Evolutionary conservation across 2,113 vertebrate genomes (phyloP), one percentile per base, ranked within the genome.

Genomic region (Sturnira hondurensis): DNA sequence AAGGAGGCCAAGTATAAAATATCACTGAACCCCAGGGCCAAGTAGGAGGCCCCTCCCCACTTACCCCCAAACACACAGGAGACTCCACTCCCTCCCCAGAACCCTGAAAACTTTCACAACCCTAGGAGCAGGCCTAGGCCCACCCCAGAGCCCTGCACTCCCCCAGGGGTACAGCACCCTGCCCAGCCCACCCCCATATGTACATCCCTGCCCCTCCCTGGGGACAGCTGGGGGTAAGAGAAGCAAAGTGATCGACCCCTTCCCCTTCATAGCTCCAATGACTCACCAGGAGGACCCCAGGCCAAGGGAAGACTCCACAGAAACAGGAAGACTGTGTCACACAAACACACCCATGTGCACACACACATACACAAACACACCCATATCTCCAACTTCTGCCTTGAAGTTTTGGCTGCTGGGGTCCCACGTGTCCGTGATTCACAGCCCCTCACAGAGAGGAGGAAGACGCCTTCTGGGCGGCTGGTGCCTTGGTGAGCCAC

Each of bases 201-300:
- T 98, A 98, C 97, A 98, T 15, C 1, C 3, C 96, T 94, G 95
- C 65, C 95, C 97, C 78, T 36, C 50, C 3, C 88, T 73, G 0
- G 50, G 96, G 96, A 92, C 94, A 95, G 95, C 50, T 61, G 91
- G 88, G 97, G 96, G 92, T 61, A 96, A 89, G 95, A 94, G 87
- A 89, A 80, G 93, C 96, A 94, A 94, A 93, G 95, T 89, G 82
- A 81, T 41, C 10, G 11, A 94, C 93, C 95, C 97, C 90, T 96
- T 97, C 95, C 97, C 97, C 97, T 98, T 97, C 96, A 97, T 97
- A 97, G 97, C 93, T 97, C 92, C 95, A 96, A 83, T 90, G 90
- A 96, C 94, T 95, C 95, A 93, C 94, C 96, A 97, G 94, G 87
- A 93, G 61, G 94, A 92, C 92, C 97, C 96, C 94, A 96, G 81